Percentiles rank a stretch among this genome's conserved stretches.
phyloP scores from a whole-genome alignment of 2,888 invertebrate species.

The Octodonta nipae region DNA sequence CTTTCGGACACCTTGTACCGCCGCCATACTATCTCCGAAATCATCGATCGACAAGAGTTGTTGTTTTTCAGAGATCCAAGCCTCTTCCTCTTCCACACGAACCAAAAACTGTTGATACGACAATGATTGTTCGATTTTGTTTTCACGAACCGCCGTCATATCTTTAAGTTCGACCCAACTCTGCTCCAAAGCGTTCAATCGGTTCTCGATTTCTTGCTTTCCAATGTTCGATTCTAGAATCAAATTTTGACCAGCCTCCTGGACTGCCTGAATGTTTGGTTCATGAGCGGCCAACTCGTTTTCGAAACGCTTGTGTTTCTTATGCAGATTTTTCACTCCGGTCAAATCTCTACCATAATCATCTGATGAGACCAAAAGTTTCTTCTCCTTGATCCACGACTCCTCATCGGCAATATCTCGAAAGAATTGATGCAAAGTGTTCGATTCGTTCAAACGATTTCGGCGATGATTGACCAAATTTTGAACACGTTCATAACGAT shows the following conservation, averaged over 20 bases:
- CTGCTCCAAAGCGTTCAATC: conserved; percentile 69
- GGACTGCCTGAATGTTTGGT: conserved; percentile 88
- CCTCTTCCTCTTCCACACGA: conserved; percentile 97
- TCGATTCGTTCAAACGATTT: conserved; percentile 85
- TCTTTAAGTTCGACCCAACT: conserved; percentile 94
- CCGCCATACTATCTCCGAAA: conserved; percentile 97
- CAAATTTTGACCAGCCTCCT: conserved; percentile 77
- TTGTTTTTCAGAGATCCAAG: conserved; percentile 96
- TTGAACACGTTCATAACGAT: conserved; percentile 86
- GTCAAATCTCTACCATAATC: conserved; percentile 97
- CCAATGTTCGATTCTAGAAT: conserved; percentile 89
- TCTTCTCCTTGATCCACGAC: conserved; percentile 98
- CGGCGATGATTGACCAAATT: conserved; percentile 85
- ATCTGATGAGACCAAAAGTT: conserved; percentile 89
- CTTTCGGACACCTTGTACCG: conserved; percentile 84
- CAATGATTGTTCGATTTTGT: conserved; percentile 91
- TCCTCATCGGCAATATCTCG: conserved; percentile 98
- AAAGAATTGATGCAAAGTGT: conserved; percentile 98
- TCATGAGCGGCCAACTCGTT: conserved; percentile 95
- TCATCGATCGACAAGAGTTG: conserved; percentile 88
- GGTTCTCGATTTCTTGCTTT: conserved; percentile 81
- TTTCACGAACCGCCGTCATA: conserved; percentile 73
- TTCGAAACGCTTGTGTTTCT: conserved; percentile 98
- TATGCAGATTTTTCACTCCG: conserved; percentile 94
- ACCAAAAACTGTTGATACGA: conserved; percentile 96